Conservation (phyloP, 2,113 vertebrate genomes). For the Hemibagrus wyckioides region DNA sequence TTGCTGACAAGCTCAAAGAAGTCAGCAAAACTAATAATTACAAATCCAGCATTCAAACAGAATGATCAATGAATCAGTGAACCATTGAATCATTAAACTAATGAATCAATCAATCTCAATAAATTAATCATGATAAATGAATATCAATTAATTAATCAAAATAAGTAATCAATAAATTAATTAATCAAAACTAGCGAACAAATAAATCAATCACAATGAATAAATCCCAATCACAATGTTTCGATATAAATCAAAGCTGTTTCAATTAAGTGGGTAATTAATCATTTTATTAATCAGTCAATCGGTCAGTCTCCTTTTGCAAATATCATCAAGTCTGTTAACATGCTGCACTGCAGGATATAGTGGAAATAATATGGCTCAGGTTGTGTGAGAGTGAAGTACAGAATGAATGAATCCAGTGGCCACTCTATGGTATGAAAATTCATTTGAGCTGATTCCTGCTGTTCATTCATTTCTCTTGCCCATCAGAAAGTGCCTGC, state of each 20-base stretch:
- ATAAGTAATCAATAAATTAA: not conserved
- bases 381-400: slow-evolving; percentile 9
- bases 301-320: not conserved
- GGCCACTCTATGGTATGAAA: slow-evolving; percentile 18
- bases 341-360: not conserved
- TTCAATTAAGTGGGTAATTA: not conserved
- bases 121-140: too few relatives aligned
- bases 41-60: not conserved
- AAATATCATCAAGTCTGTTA: not conserved
- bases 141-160: too few relatives aligned
- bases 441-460: slow-evolving; percentile 55
- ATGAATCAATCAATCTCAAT: not conserved
- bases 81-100: too few relatives aligned
- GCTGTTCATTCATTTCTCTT: slow-evolving; percentile 60
- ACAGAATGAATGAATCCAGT: slow-evolving; percentile 28
- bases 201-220: not conserved
- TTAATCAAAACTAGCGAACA: not conserved
- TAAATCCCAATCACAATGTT: not conserved
- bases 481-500: slow-evolving; percentile 60
- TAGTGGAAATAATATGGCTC: not conserved
- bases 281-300: not conserved
- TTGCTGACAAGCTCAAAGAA: not conserved
- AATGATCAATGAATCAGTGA: not conserved
- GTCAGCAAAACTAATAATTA: not conserved
- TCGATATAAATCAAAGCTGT: not conserved